Conservation (phyloP, 2,888 invertebrate species). For the Mallateleia sp. region DNA sequence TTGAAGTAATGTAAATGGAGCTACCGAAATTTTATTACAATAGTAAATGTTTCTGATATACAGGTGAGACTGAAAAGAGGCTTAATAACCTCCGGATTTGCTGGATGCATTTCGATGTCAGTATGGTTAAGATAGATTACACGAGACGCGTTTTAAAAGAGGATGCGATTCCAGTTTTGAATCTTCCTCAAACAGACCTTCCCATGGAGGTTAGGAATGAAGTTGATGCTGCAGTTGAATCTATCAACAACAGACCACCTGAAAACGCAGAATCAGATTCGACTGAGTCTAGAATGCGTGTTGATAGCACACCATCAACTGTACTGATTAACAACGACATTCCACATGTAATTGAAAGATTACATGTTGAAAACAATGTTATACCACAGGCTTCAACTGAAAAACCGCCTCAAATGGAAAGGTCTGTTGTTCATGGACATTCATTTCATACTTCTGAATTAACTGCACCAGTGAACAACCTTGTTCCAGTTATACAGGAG, state of each 20-base stretch:
- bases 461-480: slow-evolving; percentile 1
- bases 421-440: not conserved
- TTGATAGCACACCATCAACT: too few relatives aligned
- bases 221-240: not conserved
- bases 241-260: too few relatives aligned
- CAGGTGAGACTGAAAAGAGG: not conserved
- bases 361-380: not conserved
- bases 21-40: too few relatives aligned
- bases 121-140: not conserved
- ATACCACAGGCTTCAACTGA: not conserved
- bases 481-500: not conserved
- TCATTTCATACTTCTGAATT: not conserved
- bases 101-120: not conserved
- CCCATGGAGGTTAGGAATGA: not conserved
- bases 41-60: too few relatives aligned
- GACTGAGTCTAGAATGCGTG: not conserved
- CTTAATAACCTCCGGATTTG: slow-evolving; percentile 2
- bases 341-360: not conserved
- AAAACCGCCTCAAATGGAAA: not conserved
- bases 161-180: not conserved
- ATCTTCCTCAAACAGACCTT: not conserved
- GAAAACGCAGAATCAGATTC: not conserved
- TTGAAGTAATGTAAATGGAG: too few relatives aligned
- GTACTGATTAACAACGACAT: not conserved
- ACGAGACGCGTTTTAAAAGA: not conserved